Conservation (phyloP, 2,113 vertebrate genomes). For the Solenodon paradoxus region DNA sequence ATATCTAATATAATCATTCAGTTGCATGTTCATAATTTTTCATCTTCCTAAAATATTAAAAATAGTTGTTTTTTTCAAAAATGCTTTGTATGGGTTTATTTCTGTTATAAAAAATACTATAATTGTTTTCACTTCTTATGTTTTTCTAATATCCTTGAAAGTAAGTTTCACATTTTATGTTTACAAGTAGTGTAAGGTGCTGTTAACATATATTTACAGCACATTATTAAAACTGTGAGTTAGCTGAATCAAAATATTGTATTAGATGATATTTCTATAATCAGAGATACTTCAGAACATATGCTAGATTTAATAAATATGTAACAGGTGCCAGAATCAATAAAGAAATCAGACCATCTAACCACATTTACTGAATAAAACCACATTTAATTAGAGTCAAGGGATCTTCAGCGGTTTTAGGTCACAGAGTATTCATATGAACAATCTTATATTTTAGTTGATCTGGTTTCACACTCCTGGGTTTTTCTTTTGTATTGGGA, state of each 20-base stretch:
- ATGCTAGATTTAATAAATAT: constrained; percentile 54
- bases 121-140: background rate
- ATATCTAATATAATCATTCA: background rate
- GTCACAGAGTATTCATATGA: background rate
- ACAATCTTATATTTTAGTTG: constrained; percentile 45
- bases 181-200: background rate
- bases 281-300: constrained; percentile 17
- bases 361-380: constrained; percentile 14
- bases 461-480: constrained; percentile 58
- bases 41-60: background rate
- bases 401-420: background rate
- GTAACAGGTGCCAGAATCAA: constrained; percentile 42
- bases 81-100: background rate
- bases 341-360: constrained; percentile 15
- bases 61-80: background rate
- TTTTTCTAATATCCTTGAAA: constrained; percentile 22
- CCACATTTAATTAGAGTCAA: background rate
- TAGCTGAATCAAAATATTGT: background rate
- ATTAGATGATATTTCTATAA: constrained; percentile 20
- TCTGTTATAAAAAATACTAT: background rate
- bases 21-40: background rate
- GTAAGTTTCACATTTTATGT: background rate
- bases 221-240: constrained; percentile 20
- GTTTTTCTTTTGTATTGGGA: constrained; percentile 39
- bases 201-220: background rate